These are phyloP conservation scores for Boulengeromyrus knoepffleri DNA, from an alignment of 2,113 vertebrate genomes.

Conservation along the genomic window DNA sequence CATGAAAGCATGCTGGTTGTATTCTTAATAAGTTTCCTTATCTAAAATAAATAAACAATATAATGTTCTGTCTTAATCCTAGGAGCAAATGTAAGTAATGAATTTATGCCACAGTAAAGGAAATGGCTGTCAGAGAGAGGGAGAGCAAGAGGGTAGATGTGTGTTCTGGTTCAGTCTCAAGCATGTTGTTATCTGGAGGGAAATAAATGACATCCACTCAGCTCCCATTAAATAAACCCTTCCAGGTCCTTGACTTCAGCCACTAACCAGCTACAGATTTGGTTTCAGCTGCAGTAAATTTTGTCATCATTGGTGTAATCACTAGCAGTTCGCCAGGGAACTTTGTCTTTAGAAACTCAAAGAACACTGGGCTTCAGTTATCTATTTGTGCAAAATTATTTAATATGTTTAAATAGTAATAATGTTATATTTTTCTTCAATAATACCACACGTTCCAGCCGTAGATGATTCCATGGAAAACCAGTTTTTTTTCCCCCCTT, in stretches of 20 bases:
- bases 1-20: not conserved
- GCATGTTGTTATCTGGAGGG: conserved; percentile 18
- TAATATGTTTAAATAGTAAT: conserved; percentile 1
- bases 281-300: conserved; percentile 53
- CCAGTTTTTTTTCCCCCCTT: not conserved
- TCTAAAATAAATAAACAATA: not conserved
- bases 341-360: conserved; percentile 27
- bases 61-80: not conserved
- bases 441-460: conserved; percentile 34
- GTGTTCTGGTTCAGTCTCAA: not conserved
- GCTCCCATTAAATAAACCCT: conserved; percentile 56
- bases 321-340: conserved; percentile 46
- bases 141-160: not conserved
- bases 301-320: conserved; percentile 52
- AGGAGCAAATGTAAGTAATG: not conserved
- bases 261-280: conserved; percentile 51
- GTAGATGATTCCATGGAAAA: conserved; percentile 25
- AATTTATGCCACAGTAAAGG: not conserved
- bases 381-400: conserved; percentile 42
- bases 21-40: not conserved
- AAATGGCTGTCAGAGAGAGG: not conserved
- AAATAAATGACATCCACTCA: conserved; percentile 51
- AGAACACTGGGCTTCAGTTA: conserved; percentile 45
- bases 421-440: conserved; percentile 16
- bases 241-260: conserved; percentile 48